Percentiles rank a stretch among this genome's conserved stretches.
These are phyloP conservation scores for Capricornis sumatraensis DNA, from an alignment of 2,113 vertebrate species.

Conservation along the genomic window DNA sequence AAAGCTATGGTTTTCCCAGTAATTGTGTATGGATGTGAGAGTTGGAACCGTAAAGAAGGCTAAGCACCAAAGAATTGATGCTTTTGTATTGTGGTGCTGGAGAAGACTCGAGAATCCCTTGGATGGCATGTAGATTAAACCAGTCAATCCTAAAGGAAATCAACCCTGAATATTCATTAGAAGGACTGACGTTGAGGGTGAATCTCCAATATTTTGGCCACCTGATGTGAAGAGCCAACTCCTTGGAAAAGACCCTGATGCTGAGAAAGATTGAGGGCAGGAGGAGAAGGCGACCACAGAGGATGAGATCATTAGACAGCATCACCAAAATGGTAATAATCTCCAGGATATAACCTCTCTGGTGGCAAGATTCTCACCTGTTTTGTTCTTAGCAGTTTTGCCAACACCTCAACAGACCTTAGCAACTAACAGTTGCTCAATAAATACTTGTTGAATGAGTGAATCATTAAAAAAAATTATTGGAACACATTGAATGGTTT, in stretches of 20 bases:
- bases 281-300: not conserved
- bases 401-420: not conserved
- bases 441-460: not conserved
- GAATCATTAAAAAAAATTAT: constrained; percentile 5
- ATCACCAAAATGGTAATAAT: not conserved
- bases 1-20: not conserved
- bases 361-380: not conserved
- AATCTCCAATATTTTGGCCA: not conserved
- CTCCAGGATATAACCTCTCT: not conserved
- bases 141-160: not conserved
- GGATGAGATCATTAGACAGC: not conserved
- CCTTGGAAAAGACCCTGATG: not conserved
- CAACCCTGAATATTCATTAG: not conserved
- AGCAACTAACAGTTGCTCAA: not conserved
- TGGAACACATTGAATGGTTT: not conserved
- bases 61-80: not conserved
- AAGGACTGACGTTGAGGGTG: not conserved
- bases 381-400: not conserved
- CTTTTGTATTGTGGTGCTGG: not conserved
- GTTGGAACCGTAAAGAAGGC: not conserved
- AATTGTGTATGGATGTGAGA: not conserved
- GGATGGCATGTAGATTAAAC: not conserved
- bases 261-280: not conserved
- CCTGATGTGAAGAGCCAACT: not conserved
- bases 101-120: not conserved